These are phyloP conservation scores for Ophiothrix spiculata DNA, from an alignment of 35 echinoderm and acorn worm species.

Conservation along the genomic window DNA sequence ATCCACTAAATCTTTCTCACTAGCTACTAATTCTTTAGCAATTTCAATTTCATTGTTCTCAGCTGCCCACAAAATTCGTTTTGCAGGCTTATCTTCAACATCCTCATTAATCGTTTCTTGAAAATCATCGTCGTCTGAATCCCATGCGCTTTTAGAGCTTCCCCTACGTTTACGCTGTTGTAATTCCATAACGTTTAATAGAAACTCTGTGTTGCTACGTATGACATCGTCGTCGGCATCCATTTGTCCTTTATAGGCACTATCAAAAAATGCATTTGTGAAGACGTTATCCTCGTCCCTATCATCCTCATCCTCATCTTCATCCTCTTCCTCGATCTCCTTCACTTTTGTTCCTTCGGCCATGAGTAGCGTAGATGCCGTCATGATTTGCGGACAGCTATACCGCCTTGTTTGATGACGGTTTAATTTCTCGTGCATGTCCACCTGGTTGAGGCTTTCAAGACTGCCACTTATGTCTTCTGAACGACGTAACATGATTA, in stretches of 20 bases:
- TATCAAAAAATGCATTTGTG: slow-evolving; percentile 28
- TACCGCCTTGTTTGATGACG: slow-evolving; percentile 35
- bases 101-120: slow-evolving; percentile 68
- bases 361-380: slow-evolving; percentile 23
- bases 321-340: slow-evolving; percentile 11
- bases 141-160: slow-evolving; percentile 79
- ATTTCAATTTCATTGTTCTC: slow-evolving; percentile 83
- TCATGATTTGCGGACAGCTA: slow-evolving; percentile 45
- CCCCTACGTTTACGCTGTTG: slow-evolving; percentile 40
- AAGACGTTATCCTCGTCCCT: slow-evolving; percentile 26
- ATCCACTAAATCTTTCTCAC: slow-evolving; percentile 40
- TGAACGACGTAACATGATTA: slow-evolving; percentile 27
- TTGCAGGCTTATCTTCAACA: slow-evolving; percentile 55
- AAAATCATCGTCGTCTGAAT: slow-evolving; percentile 62
- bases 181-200: slow-evolving; percentile 59
- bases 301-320: background rate
- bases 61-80: slow-evolving; percentile 84
- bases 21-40: slow-evolving; percentile 55
- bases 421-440: slow-evolving; percentile 42
- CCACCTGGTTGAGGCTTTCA: slow-evolving; percentile 48
- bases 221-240: slow-evolving; percentile 38
- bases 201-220: slow-evolving; percentile 53
- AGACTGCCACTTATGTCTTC: slow-evolving; percentile 56
- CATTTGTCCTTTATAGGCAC: background rate
- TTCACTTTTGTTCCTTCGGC: slow-evolving; percentile 7